Conservation (phyloP, 2,113 vertebrate genomes). For the Ramphastos sulfuratus region DNA sequence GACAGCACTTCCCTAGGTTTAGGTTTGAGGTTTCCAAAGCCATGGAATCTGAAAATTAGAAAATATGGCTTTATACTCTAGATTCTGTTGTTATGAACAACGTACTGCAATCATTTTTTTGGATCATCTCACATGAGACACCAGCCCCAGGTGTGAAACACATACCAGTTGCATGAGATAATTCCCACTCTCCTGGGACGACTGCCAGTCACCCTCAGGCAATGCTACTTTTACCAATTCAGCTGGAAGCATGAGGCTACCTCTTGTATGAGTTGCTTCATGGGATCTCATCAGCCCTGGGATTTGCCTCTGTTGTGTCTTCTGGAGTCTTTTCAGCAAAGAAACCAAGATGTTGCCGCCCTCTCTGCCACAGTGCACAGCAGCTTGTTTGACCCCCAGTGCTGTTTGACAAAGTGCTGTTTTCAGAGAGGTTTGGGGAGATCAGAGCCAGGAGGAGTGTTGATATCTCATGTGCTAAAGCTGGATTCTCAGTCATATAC, state of each 20-base stretch:
- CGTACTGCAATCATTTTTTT: background rate
- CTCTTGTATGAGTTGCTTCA: background rate
- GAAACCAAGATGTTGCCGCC: background rate
- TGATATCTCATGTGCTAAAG: background rate
- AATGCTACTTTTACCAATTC: background rate
- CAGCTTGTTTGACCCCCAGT: background rate
- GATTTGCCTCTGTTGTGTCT: background rate
- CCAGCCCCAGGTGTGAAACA: background rate
- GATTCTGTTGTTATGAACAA: background rate
- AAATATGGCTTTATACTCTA: background rate
- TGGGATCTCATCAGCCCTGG: background rate
- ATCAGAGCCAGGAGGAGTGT: background rate
- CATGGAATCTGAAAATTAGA: background rate
- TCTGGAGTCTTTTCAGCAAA: background rate
- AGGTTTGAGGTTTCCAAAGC: background rate
- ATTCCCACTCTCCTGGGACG: background rate
- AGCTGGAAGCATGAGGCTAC: background rate
- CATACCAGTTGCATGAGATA: background rate
- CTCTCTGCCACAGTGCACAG: background rate
- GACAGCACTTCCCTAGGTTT: background rate
- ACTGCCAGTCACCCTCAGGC: background rate
- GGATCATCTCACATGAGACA: background rate
- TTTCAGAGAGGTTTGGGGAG: background rate
- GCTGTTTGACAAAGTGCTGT: background rate
- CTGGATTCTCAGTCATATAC: background rate